A percentile compares a stretch with the other conserved stretches of the same genome.
Conservation (phyloP, 2,888 invertebrate species). For the Trichogramma dendrolimi region DNA sequence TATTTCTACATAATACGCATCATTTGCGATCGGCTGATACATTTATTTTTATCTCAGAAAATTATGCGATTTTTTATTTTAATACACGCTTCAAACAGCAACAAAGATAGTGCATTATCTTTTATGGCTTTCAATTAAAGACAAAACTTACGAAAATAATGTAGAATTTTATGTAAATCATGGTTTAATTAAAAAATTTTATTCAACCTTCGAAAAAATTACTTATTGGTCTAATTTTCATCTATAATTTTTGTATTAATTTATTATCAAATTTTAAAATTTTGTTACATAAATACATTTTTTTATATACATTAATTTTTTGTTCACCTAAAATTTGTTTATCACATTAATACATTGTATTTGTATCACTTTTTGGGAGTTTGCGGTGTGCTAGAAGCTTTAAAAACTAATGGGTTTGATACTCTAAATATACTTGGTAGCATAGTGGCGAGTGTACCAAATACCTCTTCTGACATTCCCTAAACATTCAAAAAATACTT, state of each 20-base stretch:
- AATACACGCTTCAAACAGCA: no score
- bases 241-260: background rate
- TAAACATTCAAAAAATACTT: constrained; percentile 36
- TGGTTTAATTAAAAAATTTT: no score
- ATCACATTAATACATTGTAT: background rate
- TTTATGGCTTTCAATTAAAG: no score
- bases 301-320: constrained; percentile 11
- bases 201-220: no score
- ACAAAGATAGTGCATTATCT: no score
- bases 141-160: no score
- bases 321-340: constrained; percentile 10
- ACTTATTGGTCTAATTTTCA: no score
- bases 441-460: constrained; percentile 78
- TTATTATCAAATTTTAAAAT: constrained; percentile 6
- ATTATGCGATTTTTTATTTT: no score
- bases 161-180: no score
- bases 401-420: constrained; percentile 85
- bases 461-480: constrained; percentile 78
- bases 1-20: no score
- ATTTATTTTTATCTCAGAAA: no score
- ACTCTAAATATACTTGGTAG: constrained; percentile 89
- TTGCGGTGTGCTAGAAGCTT: constrained; percentile 53
- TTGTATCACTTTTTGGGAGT: constrained; percentile 43
- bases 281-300: constrained; percentile 12
- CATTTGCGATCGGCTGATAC: no score